Base-by-base conservation (phyloP, 1,140 invertebrate genomes). In the Scaptomyza montana region DNA sequence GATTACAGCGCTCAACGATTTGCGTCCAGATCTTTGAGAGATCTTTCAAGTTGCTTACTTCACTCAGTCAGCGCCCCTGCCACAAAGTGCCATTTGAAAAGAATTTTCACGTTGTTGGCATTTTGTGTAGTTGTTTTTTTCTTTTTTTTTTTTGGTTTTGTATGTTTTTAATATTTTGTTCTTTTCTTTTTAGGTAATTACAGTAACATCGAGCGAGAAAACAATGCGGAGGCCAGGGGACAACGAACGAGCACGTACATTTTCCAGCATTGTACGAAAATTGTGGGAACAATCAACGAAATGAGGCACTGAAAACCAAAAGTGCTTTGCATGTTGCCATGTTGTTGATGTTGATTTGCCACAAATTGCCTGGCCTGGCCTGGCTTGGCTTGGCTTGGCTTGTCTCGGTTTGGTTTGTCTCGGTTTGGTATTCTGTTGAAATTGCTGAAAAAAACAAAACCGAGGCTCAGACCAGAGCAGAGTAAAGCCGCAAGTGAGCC, bases 281-380 rank as follows among this genome's bases (percentile, higher is more conserved):
- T 86, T 86, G 82, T 86, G 84, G 84, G 82, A 86, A 86, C 84
- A 86, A 86, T 86, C 82, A 86, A 87, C 78, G 76, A 86, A 87
- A 86, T 79, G 74, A 82, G 55, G 55, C 72, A 72, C 70, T 59
- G 59, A 68, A 68, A 77, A 73, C 69, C 41, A 73, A 86, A 82
- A 82, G 78, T 73, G 84, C 84, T 86, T 86, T 86, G 82, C 82
- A 86, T 86, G 21, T 25, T 25, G 80, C 69, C 74, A 25, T 63
- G 59, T 28, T 63, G 50, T n/a, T 60, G 45, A 28, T 47, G 71
- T 56, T 69, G 65, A 74, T 63, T 74, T 74, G 66, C 66, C 66
- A 30, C 72, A 74, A 74, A 74, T 74, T 74, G 66, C 46, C 49
- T 47, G 28, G 16, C 45, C 53, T 13, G 45, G 54, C 46, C 46